A percentile compares a stretch with the other conserved stretches of the same genome.
These are phyloP conservation scores for Siderastrea radians DNA, from an alignment of 92 coral and sea anemone species.

Conservation along the genomic window DNA sequence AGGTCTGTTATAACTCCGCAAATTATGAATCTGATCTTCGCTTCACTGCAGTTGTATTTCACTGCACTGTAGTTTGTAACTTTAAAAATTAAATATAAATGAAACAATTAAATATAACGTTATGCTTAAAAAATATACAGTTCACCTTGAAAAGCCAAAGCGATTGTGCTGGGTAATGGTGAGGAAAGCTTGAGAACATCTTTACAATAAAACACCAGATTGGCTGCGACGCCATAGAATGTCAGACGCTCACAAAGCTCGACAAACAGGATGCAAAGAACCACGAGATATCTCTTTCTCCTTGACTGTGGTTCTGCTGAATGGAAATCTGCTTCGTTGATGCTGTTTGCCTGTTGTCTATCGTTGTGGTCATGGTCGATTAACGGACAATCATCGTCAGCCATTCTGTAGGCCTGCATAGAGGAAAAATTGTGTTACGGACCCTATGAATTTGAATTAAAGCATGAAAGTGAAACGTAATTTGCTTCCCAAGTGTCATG, in stretches of 20 bases:
- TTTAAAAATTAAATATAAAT: no score
- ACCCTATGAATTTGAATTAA: neutral
- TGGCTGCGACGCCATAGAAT: constrained; percentile 81
- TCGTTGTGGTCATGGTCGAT: neutral
- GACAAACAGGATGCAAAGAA: constrained; percentile 63
- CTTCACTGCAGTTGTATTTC: no score
- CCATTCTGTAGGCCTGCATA: neutral
- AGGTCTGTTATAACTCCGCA: no score
- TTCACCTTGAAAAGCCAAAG: constrained; percentile 75
- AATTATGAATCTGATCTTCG: no score
- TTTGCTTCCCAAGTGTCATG: neutral
- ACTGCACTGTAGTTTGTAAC: neutral
- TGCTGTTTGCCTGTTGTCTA: neutral
- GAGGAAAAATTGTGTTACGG: neutral
- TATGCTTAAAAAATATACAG: neutral
- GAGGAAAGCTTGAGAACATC: constrained; percentile 55
- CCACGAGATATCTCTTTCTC: constrained; percentile 13
- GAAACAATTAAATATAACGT: neutral
- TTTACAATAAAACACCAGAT: constrained; percentile 73
- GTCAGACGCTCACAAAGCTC: constrained; percentile 81
- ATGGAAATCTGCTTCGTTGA: no score
- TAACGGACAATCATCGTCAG: neutral
- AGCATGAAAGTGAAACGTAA: neutral
- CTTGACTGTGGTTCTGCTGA: neutral
- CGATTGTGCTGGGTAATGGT: constrained; percentile 73